These are phyloP conservation scores for Cheumatopsyche charites DNA, from an alignment of 1,140 invertebrate species.

Conservation along the genomic window DNA sequence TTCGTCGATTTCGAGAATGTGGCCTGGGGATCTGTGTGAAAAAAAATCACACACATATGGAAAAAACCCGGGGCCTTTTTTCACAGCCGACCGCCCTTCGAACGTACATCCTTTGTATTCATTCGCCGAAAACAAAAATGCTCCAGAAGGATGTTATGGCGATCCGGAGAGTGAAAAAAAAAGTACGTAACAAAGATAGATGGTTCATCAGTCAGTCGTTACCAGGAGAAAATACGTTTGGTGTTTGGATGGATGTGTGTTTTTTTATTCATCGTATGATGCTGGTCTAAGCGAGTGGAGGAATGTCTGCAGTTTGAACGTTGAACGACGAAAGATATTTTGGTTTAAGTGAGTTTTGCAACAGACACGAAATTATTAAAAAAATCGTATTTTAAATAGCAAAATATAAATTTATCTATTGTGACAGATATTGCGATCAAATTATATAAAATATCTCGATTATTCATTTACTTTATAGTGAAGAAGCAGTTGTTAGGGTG, in stretches of 20 bases:
- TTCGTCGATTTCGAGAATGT: background rate
- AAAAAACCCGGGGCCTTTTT: background rate
- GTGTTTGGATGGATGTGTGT: constrained; percentile 24
- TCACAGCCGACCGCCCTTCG: background rate
- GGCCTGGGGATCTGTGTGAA: background rate
- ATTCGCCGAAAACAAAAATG: constrained; percentile 28
- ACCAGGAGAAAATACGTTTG: constrained; percentile 39
- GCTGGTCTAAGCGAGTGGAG: background rate
- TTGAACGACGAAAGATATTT: no score
- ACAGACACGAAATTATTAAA: no score
- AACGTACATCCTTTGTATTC: constrained; percentile 25
- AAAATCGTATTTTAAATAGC: no score
- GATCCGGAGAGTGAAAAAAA: constrained; percentile 9
- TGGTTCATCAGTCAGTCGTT: constrained; percentile 43
- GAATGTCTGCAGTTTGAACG: background rate
- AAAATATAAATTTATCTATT: no score
- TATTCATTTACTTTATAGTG: no score
- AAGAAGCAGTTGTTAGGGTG: no score
- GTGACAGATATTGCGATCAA: no score
- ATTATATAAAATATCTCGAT: no score
- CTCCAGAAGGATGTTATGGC: background rate
- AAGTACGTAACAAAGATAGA: constrained; percentile 43
- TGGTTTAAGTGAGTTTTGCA: no score
- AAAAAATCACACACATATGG: no score
- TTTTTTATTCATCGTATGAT: background rate